phyloP scores from a whole-genome alignment of 2,113 vertebrate genomes.

The Festucalex cinctus region DNA sequence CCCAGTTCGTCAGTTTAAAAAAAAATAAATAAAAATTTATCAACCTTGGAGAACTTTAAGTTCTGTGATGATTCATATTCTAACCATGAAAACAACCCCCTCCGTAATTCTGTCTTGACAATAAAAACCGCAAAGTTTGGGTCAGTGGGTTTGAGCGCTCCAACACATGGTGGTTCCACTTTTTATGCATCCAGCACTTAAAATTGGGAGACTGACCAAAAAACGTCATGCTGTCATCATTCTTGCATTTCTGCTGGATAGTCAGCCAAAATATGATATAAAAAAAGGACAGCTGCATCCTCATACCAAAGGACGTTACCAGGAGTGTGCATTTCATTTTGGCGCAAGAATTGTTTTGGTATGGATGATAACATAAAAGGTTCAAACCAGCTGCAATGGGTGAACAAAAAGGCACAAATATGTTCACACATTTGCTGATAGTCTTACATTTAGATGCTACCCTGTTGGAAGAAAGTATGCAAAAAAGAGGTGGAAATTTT shows the following conservation, averaged over 20 bases:
- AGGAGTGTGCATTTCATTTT: slow-evolving; percentile 1
- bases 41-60: neutral
- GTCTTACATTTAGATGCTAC: neutral
- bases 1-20: neutral
- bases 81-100: neutral
- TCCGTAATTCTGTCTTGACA: neutral
- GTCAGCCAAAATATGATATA: neutral
- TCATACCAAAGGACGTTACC: neutral
- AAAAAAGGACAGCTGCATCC: slow-evolving; percentile 4
- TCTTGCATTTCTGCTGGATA: neutral
- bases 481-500: neutral
- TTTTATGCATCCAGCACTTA: neutral
- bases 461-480: no score
- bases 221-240: neutral
- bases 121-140: neutral
- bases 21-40: neutral
- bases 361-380: neutral
- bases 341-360: neutral
- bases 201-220: neutral
- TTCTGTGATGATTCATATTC: neutral
- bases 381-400: neutral
- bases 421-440: neutral
- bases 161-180: neutral
- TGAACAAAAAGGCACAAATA: neutral
- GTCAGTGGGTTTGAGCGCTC: neutral